Percentiles rank a stretch among this genome's conserved stretches.
Evolutionary conservation across 2,797 vertebrate species (phyloP).

Genomic region (Miichthys miiuy): DNA sequence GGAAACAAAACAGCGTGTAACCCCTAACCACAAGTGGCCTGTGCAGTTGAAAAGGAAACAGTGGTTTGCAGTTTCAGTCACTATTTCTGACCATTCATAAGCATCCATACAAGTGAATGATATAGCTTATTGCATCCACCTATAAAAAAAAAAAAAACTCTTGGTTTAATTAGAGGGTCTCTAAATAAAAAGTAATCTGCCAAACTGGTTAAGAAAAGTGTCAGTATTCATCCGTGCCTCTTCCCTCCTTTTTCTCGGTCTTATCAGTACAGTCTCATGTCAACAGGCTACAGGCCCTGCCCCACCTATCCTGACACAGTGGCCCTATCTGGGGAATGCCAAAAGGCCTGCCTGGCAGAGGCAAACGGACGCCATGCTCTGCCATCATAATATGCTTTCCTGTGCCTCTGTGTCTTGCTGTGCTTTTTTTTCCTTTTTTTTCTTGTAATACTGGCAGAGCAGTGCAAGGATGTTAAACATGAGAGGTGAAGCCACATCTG

Average conservation of each 20-base stretch:
- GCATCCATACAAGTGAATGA: not conserved
- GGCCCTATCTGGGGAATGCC: slow-evolving; percentile 52
- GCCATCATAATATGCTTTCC: slow-evolving; percentile 33
- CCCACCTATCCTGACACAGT: slow-evolving; percentile 55
- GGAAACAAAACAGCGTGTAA: not conserved
- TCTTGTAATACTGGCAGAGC: not conserved
- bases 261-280: slow-evolving; percentile 58
- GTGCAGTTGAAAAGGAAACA: slow-evolving; percentile 22
- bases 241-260: slow-evolving; percentile 56
- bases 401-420: not conserved
- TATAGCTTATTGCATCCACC: not conserved
- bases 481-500: not conserved
- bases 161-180: not conserved
- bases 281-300: slow-evolving; percentile 50
- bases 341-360: slow-evolving; percentile 48
- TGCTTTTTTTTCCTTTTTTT: not conserved
- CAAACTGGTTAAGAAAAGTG: not conserved
- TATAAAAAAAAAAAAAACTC: too few species aligned
- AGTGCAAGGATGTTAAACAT: not conserved
- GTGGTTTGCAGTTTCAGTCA: not conserved
- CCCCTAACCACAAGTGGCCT: slow-evolving; percentile 6
- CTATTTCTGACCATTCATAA: slow-evolving; percentile 13
- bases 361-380: slow-evolving; percentile 11
- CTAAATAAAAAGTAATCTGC: not conserved
- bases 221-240: not conserved